Evolutionary conservation across 2,113 vertebrate species (phyloP).

Genomic region (human (Homo sapiens)): DNA sequence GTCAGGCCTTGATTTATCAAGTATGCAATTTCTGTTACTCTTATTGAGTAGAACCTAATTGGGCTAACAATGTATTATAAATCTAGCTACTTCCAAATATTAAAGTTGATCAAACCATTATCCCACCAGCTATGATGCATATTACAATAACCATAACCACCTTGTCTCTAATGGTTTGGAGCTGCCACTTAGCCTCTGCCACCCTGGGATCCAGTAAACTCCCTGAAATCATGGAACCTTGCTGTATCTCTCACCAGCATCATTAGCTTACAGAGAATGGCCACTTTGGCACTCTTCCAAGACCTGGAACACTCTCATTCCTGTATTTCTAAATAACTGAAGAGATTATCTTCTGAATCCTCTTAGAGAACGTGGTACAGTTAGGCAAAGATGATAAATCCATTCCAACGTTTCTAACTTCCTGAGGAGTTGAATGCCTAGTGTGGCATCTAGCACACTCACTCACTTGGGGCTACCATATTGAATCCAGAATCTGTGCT

Average conservation of each 20-base stretch:
- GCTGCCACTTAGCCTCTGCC: not conserved
- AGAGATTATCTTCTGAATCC: slow-evolving; percentile 23
- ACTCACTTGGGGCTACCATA: not conserved
- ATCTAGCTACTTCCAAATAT: not conserved
- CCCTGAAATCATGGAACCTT: not conserved
- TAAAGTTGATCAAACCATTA: not conserved
- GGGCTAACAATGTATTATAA: not conserved
- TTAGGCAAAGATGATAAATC: not conserved
- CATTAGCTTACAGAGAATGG: not conserved
- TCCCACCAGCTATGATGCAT: not conserved
- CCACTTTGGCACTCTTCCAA: not conserved
- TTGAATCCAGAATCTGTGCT: not conserved
- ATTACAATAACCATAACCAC: not conserved
- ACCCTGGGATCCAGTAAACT: not conserved
- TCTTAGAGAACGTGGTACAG: not conserved
- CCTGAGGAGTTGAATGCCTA: not conserved
- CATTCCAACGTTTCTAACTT: not conserved
- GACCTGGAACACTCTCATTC: not conserved
- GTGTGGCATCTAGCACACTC: not conserved
- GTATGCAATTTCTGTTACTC: not conserved
- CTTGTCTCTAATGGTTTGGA: not conserved
- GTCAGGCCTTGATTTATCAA: not conserved
- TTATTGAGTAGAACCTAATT: not conserved
- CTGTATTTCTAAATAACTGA: not conserved
- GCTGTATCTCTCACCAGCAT: not conserved